Base-by-base conservation (phyloP, 2,888 invertebrate genomes). In the Drymonia ruficornis region DNA sequence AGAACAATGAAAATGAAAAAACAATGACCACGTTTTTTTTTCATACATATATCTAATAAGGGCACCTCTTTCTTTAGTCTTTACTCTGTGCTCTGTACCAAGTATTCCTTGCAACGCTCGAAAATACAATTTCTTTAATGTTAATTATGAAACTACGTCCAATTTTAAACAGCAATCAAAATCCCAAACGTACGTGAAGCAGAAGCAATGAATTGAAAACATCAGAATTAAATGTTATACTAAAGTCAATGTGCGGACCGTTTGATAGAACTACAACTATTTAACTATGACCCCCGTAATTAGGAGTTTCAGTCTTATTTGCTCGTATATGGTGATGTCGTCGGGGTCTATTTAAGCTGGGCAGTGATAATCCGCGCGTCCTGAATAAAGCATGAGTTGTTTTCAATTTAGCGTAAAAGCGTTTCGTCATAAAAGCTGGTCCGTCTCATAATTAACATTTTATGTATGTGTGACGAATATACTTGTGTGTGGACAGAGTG, bases 361-460 rank as follows among this genome's bases (percentile, higher is more conserved):
- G 60, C 63, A 61, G 60, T 61, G 72, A 80, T 79, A 74, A 69
- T 67, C 74, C 72, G 72, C 82, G 74, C 78, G 87, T 78, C 76
- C 83, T 91, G 90, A 90, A 91, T 91, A 89, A 91, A 88, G 87
- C 89, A 91, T 91, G 91, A 90, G 88, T 83, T 89, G 89, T 91
- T 89, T 91, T 90, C 89, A 90, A 90, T 91, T 91, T 88, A 79
- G 84, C 87, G 89, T 89, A 88, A 91, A 89, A 91, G 91, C 89
- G 83, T 89, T 83, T 70, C 65, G 87, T 88, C 88, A 88, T 89
- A 90, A 89, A 89, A 81, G 81, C 83, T 67, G 75, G 78, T 78
- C 80, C 73, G 70, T 74, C 71, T 74, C 78, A 84, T 86, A 89
- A 90, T 90, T 89, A 90, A 85, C 84, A 83, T 85, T 81, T 84